Evolutionary conservation across 2,797 vertebrate species (phyloP).

Genomic region (Sorex maritimensis): DNA sequence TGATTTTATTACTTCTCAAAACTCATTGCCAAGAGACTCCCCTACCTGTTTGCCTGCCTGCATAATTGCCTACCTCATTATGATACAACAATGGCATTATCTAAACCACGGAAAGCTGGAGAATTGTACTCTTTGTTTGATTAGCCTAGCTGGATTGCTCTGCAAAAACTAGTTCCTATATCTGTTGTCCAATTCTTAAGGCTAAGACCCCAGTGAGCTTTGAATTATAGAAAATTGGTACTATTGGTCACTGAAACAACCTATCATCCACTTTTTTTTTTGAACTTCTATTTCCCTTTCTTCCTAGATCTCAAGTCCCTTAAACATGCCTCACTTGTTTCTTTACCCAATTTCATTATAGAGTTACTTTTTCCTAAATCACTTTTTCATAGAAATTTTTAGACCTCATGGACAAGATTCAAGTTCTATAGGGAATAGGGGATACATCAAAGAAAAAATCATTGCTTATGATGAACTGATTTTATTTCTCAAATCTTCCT

Average conservation of each 20-base stretch:
- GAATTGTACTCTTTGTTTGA: neutral
- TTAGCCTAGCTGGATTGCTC: neutral
- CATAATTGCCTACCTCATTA: no score
- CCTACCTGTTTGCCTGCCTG: no score
- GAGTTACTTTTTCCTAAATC: neutral
- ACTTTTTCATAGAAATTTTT: neutral
- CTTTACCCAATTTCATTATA: neutral
- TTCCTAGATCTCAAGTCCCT: neutral
- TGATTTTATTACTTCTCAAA: no score
- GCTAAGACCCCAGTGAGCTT: neutral
- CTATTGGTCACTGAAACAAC: neutral
- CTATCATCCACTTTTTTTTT: neutral
- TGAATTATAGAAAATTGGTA: rapidly evolving
- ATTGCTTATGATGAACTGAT: no score
- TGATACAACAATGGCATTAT: no score
- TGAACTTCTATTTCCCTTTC: neutral
- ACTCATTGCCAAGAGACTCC: no score
- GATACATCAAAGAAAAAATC: no score
- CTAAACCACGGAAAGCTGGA: no score
- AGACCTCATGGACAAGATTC: neutral
- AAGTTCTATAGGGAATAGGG: no score
- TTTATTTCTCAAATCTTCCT: neutral
- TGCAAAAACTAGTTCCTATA: neutral
- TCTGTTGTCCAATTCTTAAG: neutral
- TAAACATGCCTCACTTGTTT: neutral